Evolutionary conservation across 1,140 invertebrate species (phyloP), one percentile per base, ranked within the genome.

Genomic region (Sesamia nonagrioides): DNA sequence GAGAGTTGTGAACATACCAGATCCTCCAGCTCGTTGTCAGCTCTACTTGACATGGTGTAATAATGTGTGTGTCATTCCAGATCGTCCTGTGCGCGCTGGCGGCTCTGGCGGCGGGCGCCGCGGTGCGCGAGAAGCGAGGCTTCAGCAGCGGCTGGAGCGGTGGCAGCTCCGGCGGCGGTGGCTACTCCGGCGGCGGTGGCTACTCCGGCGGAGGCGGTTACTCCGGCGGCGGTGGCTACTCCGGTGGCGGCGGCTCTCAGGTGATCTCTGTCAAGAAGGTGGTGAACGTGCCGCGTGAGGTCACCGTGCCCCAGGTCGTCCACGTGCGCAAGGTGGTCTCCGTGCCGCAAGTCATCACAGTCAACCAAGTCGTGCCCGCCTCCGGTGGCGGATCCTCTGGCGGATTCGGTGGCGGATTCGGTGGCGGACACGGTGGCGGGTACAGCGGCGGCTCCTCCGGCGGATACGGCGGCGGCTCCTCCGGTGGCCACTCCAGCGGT

Each of bases 341-440:
- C 27, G 88, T 86, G 50, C 91, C 91, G 0, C 84, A 90, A 60
- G 82, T 91, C 15, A 86, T 92, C 52, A 84, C 89, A 21, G 88
- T 89, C 13, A 89, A 91, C 82, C 87, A 86, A 50, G 79, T 92
- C 13, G 88, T 91, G 8, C 78, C 88, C 27, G 77, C 81, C 11
- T 80, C 86, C 37, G 82, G 78, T 74, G 77, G 83, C 9, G 78
- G 72, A 35, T 27, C 81, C 11, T 56, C 54, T 7, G 66, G 73
- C 50, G 79, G 82, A 18, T 80, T 82, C 66, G 11, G 27, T 27
- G 58, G 33, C 15, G 33, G 33, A 13, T 6, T n/a, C 58, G 18
- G 37, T 6, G 68, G 72, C 50, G 79, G 82, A 18, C 78, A 81
- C 66, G 11, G 27, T 33, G 58, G 33, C 15, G 33, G 33, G 5